Conservation (phyloP, 2,888 invertebrate species). For the Apotomis capreana region DNA sequence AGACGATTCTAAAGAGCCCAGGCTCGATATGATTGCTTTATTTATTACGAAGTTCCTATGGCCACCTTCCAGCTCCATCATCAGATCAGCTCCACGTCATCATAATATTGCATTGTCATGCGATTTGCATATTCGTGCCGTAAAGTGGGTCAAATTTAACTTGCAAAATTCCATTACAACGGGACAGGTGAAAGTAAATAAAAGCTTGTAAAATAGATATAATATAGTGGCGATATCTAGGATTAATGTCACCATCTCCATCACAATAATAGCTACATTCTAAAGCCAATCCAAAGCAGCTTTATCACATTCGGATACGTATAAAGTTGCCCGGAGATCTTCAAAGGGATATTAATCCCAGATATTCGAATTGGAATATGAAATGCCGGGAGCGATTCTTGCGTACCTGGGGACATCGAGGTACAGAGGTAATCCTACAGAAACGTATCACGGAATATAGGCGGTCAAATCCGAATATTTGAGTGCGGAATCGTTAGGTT, state of each 20-base stretch:
- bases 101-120: too few relatives aligned
- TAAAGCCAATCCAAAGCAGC: conserved; percentile 12
- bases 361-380: conserved; percentile 37
- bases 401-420: conserved; percentile 35
- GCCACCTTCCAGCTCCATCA: too few relatives aligned
- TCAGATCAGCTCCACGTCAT: too few relatives aligned
- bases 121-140: too few relatives aligned
- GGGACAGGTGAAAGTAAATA: too few relatives aligned
- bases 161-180: too few relatives aligned
- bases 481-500: background rate
- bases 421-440: conserved; percentile 15
- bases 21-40: too few relatives aligned
- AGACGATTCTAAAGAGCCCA: too few relatives aligned
- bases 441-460: conserved; percentile 13
- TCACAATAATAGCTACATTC: background rate
- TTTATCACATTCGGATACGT: conserved; percentile 24
- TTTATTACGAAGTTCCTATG: too few relatives aligned
- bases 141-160: too few relatives aligned
- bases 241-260: background rate
- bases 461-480: background rate
- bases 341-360: conserved; percentile 40
- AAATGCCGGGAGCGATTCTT: conserved; percentile 36
- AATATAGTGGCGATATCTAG: too few relatives aligned
- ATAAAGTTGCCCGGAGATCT: conserved; percentile 24
- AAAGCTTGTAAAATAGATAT: too few relatives aligned